Evolutionary conservation across 2,888 invertebrate genomes (phyloP).

Genomic region (Uloborus plumipes): DNA sequence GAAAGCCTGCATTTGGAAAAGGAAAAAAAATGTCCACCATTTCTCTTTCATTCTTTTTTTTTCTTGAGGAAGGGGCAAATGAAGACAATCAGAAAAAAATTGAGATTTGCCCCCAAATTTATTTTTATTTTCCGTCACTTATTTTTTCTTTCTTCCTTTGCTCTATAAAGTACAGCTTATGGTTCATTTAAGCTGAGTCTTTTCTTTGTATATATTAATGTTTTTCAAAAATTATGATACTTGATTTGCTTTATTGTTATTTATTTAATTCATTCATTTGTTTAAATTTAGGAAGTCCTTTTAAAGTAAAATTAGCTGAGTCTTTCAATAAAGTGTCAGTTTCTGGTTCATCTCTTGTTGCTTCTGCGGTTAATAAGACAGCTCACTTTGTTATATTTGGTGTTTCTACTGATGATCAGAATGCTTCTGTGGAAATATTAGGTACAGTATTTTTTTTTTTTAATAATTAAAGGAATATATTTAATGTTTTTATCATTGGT

Average conservation of each 20-base stretch:
- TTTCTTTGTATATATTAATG: too few species aligned
- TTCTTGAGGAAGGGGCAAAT: too few species aligned
- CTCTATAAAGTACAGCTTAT: too few species aligned
- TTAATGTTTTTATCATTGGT: constrained; percentile 66
- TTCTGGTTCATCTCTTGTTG: constrained; percentile 76
- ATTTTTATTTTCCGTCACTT: too few species aligned
- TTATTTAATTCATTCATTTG: constrained; percentile 74
- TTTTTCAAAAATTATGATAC: too few species aligned
- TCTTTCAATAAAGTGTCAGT: constrained; percentile 75
- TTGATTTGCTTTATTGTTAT: background rate
- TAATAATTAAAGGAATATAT: constrained; percentile 55
- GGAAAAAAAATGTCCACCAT: too few species aligned
- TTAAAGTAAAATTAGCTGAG: constrained; percentile 82
- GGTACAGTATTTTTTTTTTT: constrained; percentile 76
- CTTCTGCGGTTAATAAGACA: constrained; percentile 74
- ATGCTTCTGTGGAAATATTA: constrained; percentile 96
- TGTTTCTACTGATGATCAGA: constrained; percentile 85
- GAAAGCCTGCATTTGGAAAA: too few species aligned
- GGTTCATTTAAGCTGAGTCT: too few species aligned
- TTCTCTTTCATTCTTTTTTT: too few species aligned
- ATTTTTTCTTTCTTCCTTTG: too few species aligned
- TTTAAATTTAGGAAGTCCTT: constrained; percentile 91
- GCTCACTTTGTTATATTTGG: constrained; percentile 75
- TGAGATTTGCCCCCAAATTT: too few species aligned
- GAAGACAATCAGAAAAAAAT: too few species aligned